Evolutionary conservation across 2,888 invertebrate genomes (phyloP).

Genomic region (Standfussiana lucernea): DNA sequence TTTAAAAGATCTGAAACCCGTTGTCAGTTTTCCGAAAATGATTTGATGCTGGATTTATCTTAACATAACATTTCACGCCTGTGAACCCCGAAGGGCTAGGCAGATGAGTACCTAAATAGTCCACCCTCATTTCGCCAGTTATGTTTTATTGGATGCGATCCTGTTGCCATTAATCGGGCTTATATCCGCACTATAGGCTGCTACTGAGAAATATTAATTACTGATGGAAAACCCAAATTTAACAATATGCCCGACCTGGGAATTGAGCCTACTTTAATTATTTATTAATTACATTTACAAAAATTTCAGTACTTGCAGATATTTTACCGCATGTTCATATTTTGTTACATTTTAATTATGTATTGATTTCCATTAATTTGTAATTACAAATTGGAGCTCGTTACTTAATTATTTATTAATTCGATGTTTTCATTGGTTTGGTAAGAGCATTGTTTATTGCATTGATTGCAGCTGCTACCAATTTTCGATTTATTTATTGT

Average conservation of each 20-base stretch:
- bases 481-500: slow-evolving; percentile 1
- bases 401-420: not conserved
- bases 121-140: too few relatives aligned
- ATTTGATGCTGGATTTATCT: not conserved
- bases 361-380: too few relatives aligned
- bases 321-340: not conserved
- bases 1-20: not conserved
- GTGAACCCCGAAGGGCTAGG: not conserved
- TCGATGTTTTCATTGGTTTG: not conserved
- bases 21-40: not conserved
- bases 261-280: not conserved
- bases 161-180: not conserved
- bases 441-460: not conserved
- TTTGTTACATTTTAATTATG: not conserved
- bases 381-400: not conserved
- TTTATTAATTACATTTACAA: not conserved
- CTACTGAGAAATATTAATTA: not conserved
- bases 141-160: too few relatives aligned
- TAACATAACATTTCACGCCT: not conserved
- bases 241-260: not conserved
- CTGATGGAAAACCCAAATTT: too few relatives aligned
- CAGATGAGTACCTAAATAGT: not conserved
- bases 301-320: not conserved
- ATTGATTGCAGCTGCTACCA: not conserved
- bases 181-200: not conserved